Conservation (phyloP, 2,888 invertebrate species). For the Graphium colonna region DNA sequence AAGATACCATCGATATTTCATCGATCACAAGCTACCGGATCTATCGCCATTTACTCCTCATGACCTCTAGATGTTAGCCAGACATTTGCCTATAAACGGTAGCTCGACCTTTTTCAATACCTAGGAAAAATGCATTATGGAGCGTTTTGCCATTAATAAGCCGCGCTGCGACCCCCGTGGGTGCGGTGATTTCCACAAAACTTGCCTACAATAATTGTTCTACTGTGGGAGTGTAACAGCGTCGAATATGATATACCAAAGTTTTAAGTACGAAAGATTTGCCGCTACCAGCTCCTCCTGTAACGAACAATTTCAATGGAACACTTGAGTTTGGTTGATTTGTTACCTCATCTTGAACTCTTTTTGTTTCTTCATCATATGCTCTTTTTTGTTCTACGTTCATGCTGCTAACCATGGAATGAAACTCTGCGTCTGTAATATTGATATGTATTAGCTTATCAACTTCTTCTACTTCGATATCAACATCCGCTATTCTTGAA, state of each 20-base stretch:
- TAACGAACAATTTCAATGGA: neutral
- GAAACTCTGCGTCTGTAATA: too few relatives aligned
- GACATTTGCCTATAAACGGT: neutral
- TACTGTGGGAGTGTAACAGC: neutral
- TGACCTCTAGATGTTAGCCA: constrained; percentile 27
- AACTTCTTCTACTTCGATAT: too few relatives aligned
- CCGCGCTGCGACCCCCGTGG: constrained; percentile 30
- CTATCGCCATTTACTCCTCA: constrained; percentile 35
- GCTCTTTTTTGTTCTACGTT: too few relatives aligned
- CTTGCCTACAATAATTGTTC: neutral
- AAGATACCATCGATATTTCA: constrained; percentile 37
- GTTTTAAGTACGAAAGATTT: neutral
- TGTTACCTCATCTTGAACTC: too few relatives aligned
- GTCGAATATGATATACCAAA: neutral
- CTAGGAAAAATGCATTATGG: constrained; percentile 29
- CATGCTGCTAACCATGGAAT: too few relatives aligned
- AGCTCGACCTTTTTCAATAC: constrained; percentile 34
- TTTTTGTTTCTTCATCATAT: too few relatives aligned
- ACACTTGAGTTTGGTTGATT: neutral
- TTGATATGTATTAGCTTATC: too few relatives aligned
- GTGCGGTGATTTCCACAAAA: constrained; percentile 30
- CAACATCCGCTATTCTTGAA: too few relatives aligned
- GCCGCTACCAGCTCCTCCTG: neutral
- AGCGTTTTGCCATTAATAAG: constrained; percentile 32
- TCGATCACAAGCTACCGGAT: constrained; percentile 36